Conservation (phyloP, 2,797 vertebrate species). For the Bryconaethiops microstoma region DNA sequence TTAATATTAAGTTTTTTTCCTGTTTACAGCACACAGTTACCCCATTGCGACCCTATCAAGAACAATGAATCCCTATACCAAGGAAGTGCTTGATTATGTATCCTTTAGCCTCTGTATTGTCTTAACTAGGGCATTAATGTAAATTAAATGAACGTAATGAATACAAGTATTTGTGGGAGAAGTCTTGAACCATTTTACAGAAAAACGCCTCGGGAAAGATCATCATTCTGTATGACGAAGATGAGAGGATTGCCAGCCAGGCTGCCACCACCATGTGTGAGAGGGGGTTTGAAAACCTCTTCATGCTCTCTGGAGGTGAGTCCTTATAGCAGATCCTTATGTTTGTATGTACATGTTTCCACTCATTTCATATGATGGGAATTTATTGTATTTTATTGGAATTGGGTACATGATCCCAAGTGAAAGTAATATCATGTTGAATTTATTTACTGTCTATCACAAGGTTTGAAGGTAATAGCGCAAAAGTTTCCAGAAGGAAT, state of each 20-base stretch:
- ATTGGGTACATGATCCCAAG: neutral
- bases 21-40: slow-evolving; percentile 84
- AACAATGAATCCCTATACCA: slow-evolving; percentile 93
- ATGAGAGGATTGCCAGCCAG: slow-evolving; percentile 89
- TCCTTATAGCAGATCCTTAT: neutral
- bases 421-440: neutral
- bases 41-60: slow-evolving; percentile 85
- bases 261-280: slow-evolving; percentile 93
- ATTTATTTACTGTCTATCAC: neutral
- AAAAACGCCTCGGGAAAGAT: slow-evolving; percentile 91
- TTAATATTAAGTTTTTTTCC: neutral
- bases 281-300: slow-evolving; percentile 93
- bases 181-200: slow-evolving; percentile 77
- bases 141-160: neutral
- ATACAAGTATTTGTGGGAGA: neutral
- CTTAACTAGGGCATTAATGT: neutral
- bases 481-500: slow-evolving; percentile 91
- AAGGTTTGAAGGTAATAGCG: slow-evolving; percentile 90
- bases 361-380: neutral
- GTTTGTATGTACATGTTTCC: neutral
- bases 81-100: slow-evolving; percentile 91
- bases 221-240: slow-evolving; percentile 93
- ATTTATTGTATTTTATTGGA: neutral
- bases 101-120: slow-evolving; percentile 76
- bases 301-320: slow-evolving; percentile 94